These are phyloP conservation scores for Poecile atricapillus DNA, from an alignment of 2,113 vertebrate species.

Conservation along the genomic window DNA sequence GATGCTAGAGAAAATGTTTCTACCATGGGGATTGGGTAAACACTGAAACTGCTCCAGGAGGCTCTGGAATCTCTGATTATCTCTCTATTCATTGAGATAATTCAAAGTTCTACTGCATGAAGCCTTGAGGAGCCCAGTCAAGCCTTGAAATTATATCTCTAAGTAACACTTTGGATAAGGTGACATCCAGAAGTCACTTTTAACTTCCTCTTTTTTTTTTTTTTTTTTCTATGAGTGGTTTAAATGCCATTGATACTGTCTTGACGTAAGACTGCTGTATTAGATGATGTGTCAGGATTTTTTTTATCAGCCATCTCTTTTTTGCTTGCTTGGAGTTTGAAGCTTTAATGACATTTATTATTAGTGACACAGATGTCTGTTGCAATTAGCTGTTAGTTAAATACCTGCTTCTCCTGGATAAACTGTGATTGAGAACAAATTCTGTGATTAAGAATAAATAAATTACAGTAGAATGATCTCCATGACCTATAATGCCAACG, in stretches of 20 bases:
- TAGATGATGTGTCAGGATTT: not conserved
- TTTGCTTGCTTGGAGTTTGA: not conserved
- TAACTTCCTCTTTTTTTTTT: not conserved
- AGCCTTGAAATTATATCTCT: not conserved
- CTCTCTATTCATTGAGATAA: not conserved
- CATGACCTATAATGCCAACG: not conserved
- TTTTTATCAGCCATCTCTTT: not conserved
- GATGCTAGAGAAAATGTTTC: not conserved
- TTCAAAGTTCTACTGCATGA: not conserved
- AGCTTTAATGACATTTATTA: not conserved
- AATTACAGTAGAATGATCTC: not conserved
- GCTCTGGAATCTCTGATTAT: not conserved
- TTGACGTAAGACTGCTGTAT: not conserved
- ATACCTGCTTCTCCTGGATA: not conserved
- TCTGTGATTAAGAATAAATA: not conserved
- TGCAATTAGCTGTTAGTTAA: not conserved
- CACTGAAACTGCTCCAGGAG: not conserved
- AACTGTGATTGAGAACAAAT: not conserved
- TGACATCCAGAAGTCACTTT: not conserved
- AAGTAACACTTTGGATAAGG: not conserved
- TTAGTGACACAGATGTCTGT: not conserved
- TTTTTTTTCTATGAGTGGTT: not conserved
- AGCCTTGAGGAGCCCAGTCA: not conserved
- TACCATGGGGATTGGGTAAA: rapidly evolving
- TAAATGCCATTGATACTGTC: not conserved